phyloP scores from a whole-genome alignment of 2,797 vertebrate species.

The Notolabrus celidotus region DNA sequence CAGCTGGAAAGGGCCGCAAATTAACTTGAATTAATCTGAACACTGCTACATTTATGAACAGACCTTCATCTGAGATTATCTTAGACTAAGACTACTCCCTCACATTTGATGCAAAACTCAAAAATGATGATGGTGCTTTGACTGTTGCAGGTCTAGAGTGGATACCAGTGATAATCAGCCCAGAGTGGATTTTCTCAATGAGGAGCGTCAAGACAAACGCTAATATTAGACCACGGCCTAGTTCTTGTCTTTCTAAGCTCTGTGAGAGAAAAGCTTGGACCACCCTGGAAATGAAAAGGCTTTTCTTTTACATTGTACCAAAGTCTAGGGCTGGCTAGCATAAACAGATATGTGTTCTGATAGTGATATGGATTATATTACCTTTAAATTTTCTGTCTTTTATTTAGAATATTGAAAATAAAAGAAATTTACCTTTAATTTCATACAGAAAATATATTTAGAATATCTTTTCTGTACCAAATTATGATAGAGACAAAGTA shows the following conservation, averaged over 20 bases:
- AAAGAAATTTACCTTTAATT: no score
- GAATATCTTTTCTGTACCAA: no score
- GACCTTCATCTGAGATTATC: slow-evolving; percentile 24
- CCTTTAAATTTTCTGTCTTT: no score
- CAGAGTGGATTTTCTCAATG: slow-evolving; percentile 74
- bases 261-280: slow-evolving; percentile 15
- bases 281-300: slow-evolving; percentile 7
- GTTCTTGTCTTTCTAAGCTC: slow-evolving; percentile 24
- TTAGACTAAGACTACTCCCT: not conserved
- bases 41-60: slow-evolving; percentile 2
- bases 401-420: no score
- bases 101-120: slow-evolving; percentile 19
- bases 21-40: slow-evolving; percentile 6
- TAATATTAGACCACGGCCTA: slow-evolving; percentile 64
- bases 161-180: slow-evolving; percentile 68
- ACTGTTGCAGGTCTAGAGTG: slow-evolving; percentile 50
- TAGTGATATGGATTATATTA: no score
- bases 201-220: slow-evolving; percentile 49
- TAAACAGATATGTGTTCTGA: no score
- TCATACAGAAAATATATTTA: no score
- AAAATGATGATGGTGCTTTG: slow-evolving; percentile 48
- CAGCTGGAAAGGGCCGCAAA: not conserved
- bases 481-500: no score
- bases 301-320: no score
- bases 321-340: no score